Evolutionary conservation across 2,888 invertebrate species (phyloP), one percentile per base, ranked within the genome.

Genomic region (Cephus spinipes): DNA sequence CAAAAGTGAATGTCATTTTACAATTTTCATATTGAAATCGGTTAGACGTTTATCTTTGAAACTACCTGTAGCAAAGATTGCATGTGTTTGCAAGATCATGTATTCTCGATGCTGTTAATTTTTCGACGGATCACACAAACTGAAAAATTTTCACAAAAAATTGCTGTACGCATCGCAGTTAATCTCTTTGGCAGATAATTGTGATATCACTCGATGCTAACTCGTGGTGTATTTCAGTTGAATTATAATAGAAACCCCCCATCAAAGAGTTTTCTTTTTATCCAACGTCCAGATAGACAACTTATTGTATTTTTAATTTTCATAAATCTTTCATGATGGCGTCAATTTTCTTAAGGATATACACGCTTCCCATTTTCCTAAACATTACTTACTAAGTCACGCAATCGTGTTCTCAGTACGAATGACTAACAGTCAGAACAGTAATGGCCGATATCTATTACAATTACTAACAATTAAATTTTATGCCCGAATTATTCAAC

Each of bases 181-280:
- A 78, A 78, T 76, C 76, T 78, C 78, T 78, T 78, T 78, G 78
- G 78, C 78, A 75, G 76, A 78, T 73, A 55, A 78, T 35, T 74
- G 69, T 73, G 77, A 74, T 23, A 77, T 77, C 68, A 73, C 73
- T 77, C 68, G 68, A 74, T 73, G 74, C 77, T 69, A 69, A 73
- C 34, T 34, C 74, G 31, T 34, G 68, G 73, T 69, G 12, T 77
- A 73, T n/a, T 74, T 69, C 69, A 34, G n/a, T 74, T 68, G 33
- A 77, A 31, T 73, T 35, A 33, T 77, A 35, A 73, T 32, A 32
- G 23, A 32, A 32, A 71, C 71, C 11, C 30, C 12, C 32, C 23
- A 9, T 55, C 55, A 55, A 55, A 55, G 55, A 55, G 55, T 9
- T 55, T 23, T 15, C 9, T 55, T 55, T 9, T 55, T 55, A 55